Percentiles rank a stretch among this genome's conserved stretches.
phyloP scores from a whole-genome alignment of 1,140 invertebrate species.

The Bactericera cockerelli region DNA sequence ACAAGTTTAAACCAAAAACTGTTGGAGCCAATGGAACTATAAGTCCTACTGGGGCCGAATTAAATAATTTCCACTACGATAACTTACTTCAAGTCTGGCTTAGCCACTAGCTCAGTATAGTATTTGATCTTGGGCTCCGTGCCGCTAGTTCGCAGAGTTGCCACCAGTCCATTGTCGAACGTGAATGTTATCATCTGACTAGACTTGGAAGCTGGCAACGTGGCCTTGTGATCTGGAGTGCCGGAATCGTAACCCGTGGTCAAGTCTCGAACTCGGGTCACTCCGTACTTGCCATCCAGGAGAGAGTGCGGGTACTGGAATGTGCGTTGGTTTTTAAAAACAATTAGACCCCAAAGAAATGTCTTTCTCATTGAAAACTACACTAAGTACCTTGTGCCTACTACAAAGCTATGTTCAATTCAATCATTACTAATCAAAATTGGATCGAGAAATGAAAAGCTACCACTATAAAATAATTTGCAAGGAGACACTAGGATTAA shows the following conservation, averaged over 20 bases:
- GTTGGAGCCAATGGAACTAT: too few species aligned
- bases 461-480: too few species aligned
- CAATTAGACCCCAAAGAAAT: conserved; percentile 23
- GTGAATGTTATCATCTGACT: conserved; percentile 95
- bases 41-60: too few species aligned
- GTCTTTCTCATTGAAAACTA: not conserved
- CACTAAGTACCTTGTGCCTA: not conserved
- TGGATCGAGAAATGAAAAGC: too few species aligned
- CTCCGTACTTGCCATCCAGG: conserved; percentile 49
- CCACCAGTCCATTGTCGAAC: conserved; percentile 71
- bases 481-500: too few species aligned
- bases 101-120: conserved; percentile 77
- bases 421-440: too few species aligned
- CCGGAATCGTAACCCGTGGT: conserved; percentile 75
- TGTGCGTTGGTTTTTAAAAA: too few species aligned
- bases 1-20: too few species aligned
- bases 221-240: conserved; percentile 50
- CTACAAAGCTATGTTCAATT: not conserved
- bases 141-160: conserved; percentile 87
- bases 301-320: conserved; percentile 63
- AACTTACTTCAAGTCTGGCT: conserved; percentile 43
- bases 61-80: too few species aligned
- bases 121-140: conserved; percentile 99
- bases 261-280: conserved; percentile 67
- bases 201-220: conserved; percentile 56